Base-by-base conservation (phyloP, 2,888 invertebrate genomes). In the Halocaridina rubra region DNA sequence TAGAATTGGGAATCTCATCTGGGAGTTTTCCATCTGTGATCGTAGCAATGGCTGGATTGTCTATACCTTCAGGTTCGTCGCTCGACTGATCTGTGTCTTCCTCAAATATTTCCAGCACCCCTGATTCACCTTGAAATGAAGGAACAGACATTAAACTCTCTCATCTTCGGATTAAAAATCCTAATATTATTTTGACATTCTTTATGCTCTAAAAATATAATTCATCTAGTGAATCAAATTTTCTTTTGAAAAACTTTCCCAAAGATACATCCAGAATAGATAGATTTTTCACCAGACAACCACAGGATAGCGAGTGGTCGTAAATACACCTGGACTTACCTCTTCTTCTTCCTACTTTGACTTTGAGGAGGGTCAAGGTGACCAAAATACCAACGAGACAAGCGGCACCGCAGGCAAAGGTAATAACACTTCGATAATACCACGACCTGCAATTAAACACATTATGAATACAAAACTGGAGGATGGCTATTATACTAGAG, bases 351-450 rank as follows among this genome's bases (percentile, higher is more conserved):
- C 85, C 80, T n/a, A 87, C 72, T 80, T 72, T 87, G 32, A 80
- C 72, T 27, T 85, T 85, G 30, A 82, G 82, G 22, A 87, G 78
- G 5, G 77, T 71, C 39, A 85, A 29, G 16, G 79, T 74, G 24
- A 81, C 75, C 16, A 69, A 16, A 39, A 87, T 74, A n/a, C 87
- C 87, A 16, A 87, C 53, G 19, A 80, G 24, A 27, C 87, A 87
- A 22, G 85, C 39, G 5, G 81, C 72, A 10, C 87, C 85, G 29
- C 87, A 87, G 10, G 87, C 87, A 32, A 59, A 87, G 77, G 81
- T 81, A 30, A 87, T 85, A 64, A 87, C 80, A 10, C 79, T 79
- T 16, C 84, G 53, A 61, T 87, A 87, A 72, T 85, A 87, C 74
- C 69, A 69, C 2, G 57, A 3, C 30, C 85, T 87, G 80, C 7